Base-by-base conservation (phyloP, 1,140 invertebrate species). In the Neodiprion virginianus region DNA sequence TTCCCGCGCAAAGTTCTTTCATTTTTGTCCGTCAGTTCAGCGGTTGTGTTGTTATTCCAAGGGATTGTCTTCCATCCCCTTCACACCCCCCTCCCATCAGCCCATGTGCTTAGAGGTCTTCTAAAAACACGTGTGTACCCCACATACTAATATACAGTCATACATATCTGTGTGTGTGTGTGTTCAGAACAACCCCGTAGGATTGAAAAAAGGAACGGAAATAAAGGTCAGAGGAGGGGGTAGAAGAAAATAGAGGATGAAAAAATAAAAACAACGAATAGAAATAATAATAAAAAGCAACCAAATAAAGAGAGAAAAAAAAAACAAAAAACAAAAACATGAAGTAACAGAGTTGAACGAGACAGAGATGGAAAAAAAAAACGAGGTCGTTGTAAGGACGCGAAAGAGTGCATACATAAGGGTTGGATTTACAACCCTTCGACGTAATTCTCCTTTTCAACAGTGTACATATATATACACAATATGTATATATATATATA, bases 1-100 rank as follows among this genome's bases (percentile, higher is more conserved):
- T 21, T 23, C 23, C 47, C 4, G 10, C 5, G 14, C 66, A 69
- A 68, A 21, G 49, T 2, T 71, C 17, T 23, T 21, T 17, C 40
- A 28, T n/a, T 40, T n/a, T 40, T 40, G 8, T 23, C 5, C 49
- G 0, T 47, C 68, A 66, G 73, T 79, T 75, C 23, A 40, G 53
- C 67, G 21, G 12, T 66, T 67, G 21, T 72, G n/a, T 10, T 48
- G 17, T 50, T 72, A 21, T 48, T 72, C 11, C 47, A 23, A 14
- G 47, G 47, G 21, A 69, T 69, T 69, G 21, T 69, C 47, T 28
- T 69, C 23, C 12, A 66, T 66, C 61, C 61, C 61, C 14, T 21
- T 21, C 14, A 5, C 61, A 1, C 1, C 61, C 14, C 21, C 53
- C 11, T 28, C 72, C 48, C 67, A 21, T 8, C 53, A 5, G 11